Percentiles rank a stretch among this genome's conserved stretches.
Evolutionary conservation across 2,888 invertebrate species (phyloP).

Genomic region (Ophion ventricosus): DNA sequence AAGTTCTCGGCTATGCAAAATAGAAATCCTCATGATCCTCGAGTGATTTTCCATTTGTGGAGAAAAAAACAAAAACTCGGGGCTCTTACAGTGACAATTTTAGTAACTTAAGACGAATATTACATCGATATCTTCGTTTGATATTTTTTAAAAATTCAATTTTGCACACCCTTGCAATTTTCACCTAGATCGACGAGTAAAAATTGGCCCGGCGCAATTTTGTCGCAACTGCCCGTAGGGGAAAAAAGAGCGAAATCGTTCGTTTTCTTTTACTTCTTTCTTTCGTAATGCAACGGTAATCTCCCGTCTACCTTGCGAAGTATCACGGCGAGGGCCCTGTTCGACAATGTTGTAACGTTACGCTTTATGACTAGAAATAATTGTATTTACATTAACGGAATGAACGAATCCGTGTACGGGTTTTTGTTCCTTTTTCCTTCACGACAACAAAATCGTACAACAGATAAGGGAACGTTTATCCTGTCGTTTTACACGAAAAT

Average conservation of each 20-base stretch:
- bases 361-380: conserved; percentile 66
- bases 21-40: background rate
- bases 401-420: conserved; percentile 27
- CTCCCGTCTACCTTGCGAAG: conserved; percentile 20
- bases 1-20: background rate
- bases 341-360: conserved; percentile 59
- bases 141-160: conserved; percentile 7
- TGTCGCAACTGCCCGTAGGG: background rate
- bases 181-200: background rate
- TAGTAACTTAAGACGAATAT: background rate
- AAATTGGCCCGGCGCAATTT: background rate
- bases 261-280: background rate
- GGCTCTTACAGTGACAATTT: background rate
- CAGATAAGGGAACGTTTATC: background rate
- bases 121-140: background rate
- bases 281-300: conserved; percentile 6
- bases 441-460: conserved; percentile 10
- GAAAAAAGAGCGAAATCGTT: conserved; percentile 6
- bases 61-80: background rate
- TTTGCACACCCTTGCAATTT: background rate
- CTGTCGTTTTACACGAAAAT: background rate
- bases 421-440: background rate
- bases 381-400: conserved; percentile 60
- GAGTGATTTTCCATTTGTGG: background rate
- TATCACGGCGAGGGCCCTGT: conserved; percentile 52